Base-by-base conservation (phyloP, 1,140 invertebrate species). In the Thalassaphorura encarpata region DNA sequence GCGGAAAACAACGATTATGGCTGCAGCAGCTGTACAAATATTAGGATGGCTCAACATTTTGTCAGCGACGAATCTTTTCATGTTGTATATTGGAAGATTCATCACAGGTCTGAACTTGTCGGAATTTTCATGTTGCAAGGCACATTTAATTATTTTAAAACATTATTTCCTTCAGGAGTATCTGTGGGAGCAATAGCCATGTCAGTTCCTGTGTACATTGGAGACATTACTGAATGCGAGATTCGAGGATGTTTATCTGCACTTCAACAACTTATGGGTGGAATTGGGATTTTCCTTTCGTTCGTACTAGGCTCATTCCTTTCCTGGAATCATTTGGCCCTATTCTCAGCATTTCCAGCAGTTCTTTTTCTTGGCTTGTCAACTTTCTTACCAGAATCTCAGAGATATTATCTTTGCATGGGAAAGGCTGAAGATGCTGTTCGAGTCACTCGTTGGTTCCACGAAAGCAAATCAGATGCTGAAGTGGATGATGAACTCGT, bases 161-260 rank as follows among this genome's bases (percentile, higher is more conserved):
- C 11, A 8, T 16, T 3, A 24, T 6, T 52, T 18, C 4, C 27
- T 52, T 26, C 24, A 52, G 39, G 50, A 11, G 26, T 83, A 16
- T 80, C 73, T 0, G 79, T 85, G 1, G 69, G 69, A 1, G 81
- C 86, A 77, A 75, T 86, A 18, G 82, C 80, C 56, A 69, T 78
- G 2, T 80, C 81, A 0, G 83, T 80, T 0, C 85, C 87, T 0
- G 76, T 88, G 51, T 92, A 90, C 66, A 83, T 84, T 0, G 83
- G 82, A 19, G 89, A 91, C 73, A 86, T 87, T 28, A 79, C 84
- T 0, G 83, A 89, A 59, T 83, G 79, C 56, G 75, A 79, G 2
- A 83, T 89, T 56, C 75, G 88, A 28, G 89, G 89, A 6, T 79
- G 80, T 1, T 71, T 91, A 2, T 33, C 16, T 21, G 23, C 33